These are phyloP conservation scores for Linhomoeus sp. DNA, from an alignment of 2,888 invertebrate species.

Conservation along the genomic window DNA sequence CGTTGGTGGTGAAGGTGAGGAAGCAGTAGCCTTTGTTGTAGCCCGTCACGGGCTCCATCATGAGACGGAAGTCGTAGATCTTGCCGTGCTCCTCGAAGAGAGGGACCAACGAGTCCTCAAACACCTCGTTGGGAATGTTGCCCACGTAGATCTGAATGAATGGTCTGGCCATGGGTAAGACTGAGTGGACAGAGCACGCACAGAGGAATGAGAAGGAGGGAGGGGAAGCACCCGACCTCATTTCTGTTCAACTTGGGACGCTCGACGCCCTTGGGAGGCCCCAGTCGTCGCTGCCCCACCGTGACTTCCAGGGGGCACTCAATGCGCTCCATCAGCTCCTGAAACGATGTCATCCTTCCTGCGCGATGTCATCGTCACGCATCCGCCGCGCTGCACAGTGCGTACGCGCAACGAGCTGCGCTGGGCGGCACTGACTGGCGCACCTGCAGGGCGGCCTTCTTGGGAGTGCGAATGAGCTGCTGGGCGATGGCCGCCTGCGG, in stretches of 20 bases:
- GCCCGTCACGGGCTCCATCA: conserved; percentile 99
- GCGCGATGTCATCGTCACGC: too few species aligned
- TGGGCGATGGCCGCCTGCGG: conserved; percentile 20
- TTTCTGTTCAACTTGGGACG: conserved; percentile 15
- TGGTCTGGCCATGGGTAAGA: too few species aligned
- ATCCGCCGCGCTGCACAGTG: too few species aligned
- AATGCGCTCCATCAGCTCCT: conserved; percentile 74
- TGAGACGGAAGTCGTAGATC: conserved; percentile 93
- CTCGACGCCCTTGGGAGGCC: conserved; percentile 66
- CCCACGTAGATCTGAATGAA: conserved; percentile 69
- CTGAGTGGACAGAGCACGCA: too few species aligned
- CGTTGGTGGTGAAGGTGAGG: conserved; percentile 82
- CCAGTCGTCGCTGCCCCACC: conserved; percentile 86
- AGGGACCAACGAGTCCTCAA: conserved; percentile 93
- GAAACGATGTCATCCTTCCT: too few species aligned
- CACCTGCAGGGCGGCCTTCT: conserved; percentile 84
- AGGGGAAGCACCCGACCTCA: too few species aligned
- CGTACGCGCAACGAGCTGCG: too few species aligned
- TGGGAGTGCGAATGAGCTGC: conserved; percentile 59
- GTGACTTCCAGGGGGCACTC: conserved; percentile 95
- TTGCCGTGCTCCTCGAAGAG: conserved; percentile 68
- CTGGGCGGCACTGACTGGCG: too few species aligned
- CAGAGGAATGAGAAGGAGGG: too few species aligned
- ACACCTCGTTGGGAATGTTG: conserved; percentile 96
- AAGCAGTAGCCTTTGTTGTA: conserved; percentile 97